Evolutionary conservation across 2,797 vertebrate species (phyloP).

Genomic region (Steatocranus sp.): DNA sequence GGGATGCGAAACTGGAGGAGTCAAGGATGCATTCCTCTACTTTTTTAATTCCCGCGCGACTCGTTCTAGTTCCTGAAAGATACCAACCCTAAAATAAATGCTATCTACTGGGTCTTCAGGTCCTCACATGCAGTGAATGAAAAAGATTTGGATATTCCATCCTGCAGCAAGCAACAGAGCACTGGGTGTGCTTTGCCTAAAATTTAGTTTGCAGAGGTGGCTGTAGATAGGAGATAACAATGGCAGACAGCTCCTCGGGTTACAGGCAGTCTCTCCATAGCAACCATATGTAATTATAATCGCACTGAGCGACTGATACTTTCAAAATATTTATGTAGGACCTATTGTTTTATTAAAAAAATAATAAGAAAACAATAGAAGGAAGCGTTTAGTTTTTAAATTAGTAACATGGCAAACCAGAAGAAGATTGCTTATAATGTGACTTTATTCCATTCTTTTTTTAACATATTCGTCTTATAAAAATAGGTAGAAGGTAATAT

Average conservation of each 20-base stretch:
- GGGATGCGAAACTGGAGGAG: not conserved
- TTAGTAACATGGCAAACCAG: not conserved
- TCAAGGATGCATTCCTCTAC: not conserved
- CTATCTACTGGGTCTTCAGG: not conserved
- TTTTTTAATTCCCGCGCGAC: not conserved
- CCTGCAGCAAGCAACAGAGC: not conserved
- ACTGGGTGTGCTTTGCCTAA: not conserved
- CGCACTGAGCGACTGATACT: not conserved
- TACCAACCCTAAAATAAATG: not conserved
- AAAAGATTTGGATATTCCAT: not conserved
- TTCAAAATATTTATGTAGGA: not conserved
- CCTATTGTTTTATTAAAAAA: not conserved
- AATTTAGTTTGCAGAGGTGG: not conserved
- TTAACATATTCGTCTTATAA: not conserved
- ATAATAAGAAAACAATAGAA: rapidly evolving
- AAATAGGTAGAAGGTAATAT: not conserved
- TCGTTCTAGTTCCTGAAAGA: not conserved
- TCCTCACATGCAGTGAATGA: not conserved
- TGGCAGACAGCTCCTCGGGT: not conserved
- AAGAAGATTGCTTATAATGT: not conserved
- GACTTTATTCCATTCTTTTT: not conserved
- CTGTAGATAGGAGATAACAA: not conserved
- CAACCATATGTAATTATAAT: not conserved
- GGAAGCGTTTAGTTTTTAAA: not conserved
- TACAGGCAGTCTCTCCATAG: not conserved